Evolutionary conservation across 2,797 vertebrate genomes (phyloP), one percentile per base, ranked within the genome.

Genomic region (Liparis tanakae): DNA sequence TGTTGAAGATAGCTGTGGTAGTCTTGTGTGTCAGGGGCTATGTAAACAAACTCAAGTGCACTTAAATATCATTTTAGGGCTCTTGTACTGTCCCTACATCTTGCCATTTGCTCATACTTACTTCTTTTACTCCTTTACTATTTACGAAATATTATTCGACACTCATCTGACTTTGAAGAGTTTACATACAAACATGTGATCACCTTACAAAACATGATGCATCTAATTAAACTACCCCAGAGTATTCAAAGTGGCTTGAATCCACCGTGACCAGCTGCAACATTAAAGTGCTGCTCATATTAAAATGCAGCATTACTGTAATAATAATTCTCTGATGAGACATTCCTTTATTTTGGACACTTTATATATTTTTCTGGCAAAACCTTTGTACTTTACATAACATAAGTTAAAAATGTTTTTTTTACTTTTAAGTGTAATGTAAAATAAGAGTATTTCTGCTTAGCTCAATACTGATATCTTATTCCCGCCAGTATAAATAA

Each of bases 241-340:
- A n/a, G n/a, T n/a, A n/a, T n/a, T n/a, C n/a, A n/a, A 34, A 54
- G 48, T 54, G n/a, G n/a, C n/a, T 25, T 44, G 7, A 67, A 33
- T 60, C 37, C n/a, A 44, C 7, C n/a, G 22, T 25, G 0, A 63
- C 50, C 9, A 65, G 10, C 34, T 58, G 54, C 8, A 65, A 20
- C 6, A 22, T 30, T 50, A 17, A 58, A 73, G 51, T 58, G 13
- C 50, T 55, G 25, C 39, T 48, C 22, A 25, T 1, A 43, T 17
- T 18, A 41, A 53, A 55, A 71, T 72, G n/a, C 10, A 56, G 62
- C 2, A 56, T 51, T 44, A n/a, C n/a, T n/a, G n/a, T n/a, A 44
- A 71, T 48, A 46, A 56, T 36, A 10, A 20, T 0, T 0, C 15
- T 9, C 22, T 46, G 17, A 55, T 15, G 25, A 5, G 8, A 1